Percentiles rank a stretch among this genome's conserved stretches.
These are phyloP conservation scores for Gasterosteus aculeatus DNA, from an alignment of 2,113 vertebrate species.

Conservation along the genomic window DNA sequence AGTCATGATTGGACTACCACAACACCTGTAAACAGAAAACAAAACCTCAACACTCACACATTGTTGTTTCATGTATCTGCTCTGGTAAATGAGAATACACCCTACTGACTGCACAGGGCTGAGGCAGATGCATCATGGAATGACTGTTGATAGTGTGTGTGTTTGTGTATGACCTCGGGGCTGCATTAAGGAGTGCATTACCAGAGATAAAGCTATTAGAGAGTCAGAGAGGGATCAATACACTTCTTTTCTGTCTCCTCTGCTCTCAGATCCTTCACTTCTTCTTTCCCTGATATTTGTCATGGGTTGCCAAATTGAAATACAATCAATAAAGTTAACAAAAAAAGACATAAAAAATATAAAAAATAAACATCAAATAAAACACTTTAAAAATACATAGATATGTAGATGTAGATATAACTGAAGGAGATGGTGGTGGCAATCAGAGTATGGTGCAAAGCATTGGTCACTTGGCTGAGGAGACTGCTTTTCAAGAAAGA, in stretches of 20 bases:
- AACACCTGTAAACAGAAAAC: neutral
- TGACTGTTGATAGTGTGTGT: slow-evolving; percentile 12
- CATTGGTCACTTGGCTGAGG: too few species aligned
- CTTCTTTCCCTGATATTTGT: neutral
- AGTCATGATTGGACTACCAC: neutral
- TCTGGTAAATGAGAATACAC: slow-evolving; percentile 48
- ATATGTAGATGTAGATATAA: too few species aligned
- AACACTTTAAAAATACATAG: too few species aligned
- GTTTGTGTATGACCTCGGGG: neutral
- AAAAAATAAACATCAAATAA: too few species aligned
- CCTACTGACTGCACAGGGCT: slow-evolving; percentile 35
- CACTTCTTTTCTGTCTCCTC: slow-evolving; percentile 8
- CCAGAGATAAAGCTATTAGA: slow-evolving; percentile 44
- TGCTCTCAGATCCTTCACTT: neutral
- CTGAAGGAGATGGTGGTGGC: too few species aligned
- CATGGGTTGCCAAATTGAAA: too few species aligned
- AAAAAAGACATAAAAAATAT: too few species aligned
- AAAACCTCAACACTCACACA: neutral
- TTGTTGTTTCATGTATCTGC: neutral
- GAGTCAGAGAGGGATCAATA: slow-evolving; percentile 2
- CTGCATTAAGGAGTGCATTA: slow-evolving; percentile 64
- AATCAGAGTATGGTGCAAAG: too few species aligned
- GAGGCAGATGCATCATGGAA: slow-evolving; percentile 70
- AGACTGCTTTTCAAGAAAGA: too few species aligned
- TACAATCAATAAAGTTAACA: too few species aligned